Conservation (phyloP, 2,113 vertebrate species). For the Vulpes lagopus region DNA sequence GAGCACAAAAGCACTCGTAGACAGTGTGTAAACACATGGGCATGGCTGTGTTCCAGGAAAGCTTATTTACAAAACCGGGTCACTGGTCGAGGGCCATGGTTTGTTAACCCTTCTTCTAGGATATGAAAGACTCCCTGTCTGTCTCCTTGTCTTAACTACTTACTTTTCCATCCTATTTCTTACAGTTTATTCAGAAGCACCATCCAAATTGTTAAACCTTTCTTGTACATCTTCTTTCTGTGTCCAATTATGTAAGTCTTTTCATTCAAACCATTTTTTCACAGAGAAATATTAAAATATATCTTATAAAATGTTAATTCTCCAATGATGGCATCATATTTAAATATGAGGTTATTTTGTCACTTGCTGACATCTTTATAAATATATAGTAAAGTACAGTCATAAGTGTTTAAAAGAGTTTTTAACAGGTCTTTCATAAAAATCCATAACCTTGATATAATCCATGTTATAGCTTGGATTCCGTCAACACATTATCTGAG, state of each 20-base stretch:
- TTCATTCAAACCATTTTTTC: not conserved
- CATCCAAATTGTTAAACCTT: not conserved
- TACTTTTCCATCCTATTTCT: not conserved
- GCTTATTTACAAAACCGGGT: not conserved
- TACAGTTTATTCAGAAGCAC: not conserved
- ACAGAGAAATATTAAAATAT: conserved; percentile 14
- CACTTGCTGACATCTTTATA: conserved; percentile 19
- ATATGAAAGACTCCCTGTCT: not conserved
- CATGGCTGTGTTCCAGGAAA: not conserved
- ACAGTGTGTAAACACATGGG: not conserved
- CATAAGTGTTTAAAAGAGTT: not conserved
- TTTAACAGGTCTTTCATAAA: conserved; percentile 35
- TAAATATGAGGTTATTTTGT: not conserved
- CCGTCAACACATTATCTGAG: not conserved
- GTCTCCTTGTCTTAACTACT: not conserved
- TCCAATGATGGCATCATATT: not conserved
- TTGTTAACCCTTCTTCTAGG: not conserved
- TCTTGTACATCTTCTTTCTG: not conserved
- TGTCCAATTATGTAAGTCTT: not conserved
- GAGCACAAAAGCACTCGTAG: not conserved
- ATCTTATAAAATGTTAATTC: conserved; percentile 12
- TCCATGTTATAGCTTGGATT: not conserved
- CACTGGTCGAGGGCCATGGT: not conserved
- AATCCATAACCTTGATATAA: not conserved
- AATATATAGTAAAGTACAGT: not conserved